Base-by-base conservation (phyloP, 2,797 vertebrate species). In the Enteromius unitaeniatus region DNA sequence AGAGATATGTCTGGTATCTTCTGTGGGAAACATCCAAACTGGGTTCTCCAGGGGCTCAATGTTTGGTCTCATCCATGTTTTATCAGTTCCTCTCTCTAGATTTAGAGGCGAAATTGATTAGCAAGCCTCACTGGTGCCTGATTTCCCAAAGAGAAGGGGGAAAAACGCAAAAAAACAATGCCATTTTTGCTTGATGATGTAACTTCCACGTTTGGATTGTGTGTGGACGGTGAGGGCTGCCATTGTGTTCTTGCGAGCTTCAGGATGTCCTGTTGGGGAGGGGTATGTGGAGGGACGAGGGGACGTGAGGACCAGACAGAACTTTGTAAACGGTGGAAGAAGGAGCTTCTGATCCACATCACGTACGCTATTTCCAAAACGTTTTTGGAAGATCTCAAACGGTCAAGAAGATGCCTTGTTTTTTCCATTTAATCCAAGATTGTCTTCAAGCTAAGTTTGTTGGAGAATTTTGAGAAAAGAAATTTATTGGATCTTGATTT, bases 261-360 rank as follows among this genome's bases (percentile, higher is more conserved):
- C 98, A 99, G 97, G 98, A 99, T 99, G 97, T 99, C 97, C 98
- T 99, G 97, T 94, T 91, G 90, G 91, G 90, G 86, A 85, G 55
- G 89, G 77, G 84, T 45, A 67, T 78, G 31, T 53, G 55, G 55
- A 81, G 72, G 37, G 79, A 62, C 88, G 90, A 95, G 96, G 95
- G 96, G 93, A 95, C 96, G 93, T 78, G 84, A 89, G 89, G 4
- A 78, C 88, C 73, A 77, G 81, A 84, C 87, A 86, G 79, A 87
- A 69, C 62, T 84, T 85, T 26, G 49, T 67, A 60, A 84, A 72
- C 42, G 17, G 55, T 42, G 37, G 64, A 75, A 65, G 78, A 62
- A 74, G 51, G 53, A 64, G 45, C 23, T 81, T 45, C n/a, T 55
- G 51, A 11, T 19, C 15, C 15, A 0, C 37, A 28, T 64, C 34